Percentiles rank a stretch among this genome's conserved stretches.
These are phyloP conservation scores for Aphodius sticticus DNA, from an alignment of 2,888 invertebrate genomes.

Conservation along the genomic window DNA sequence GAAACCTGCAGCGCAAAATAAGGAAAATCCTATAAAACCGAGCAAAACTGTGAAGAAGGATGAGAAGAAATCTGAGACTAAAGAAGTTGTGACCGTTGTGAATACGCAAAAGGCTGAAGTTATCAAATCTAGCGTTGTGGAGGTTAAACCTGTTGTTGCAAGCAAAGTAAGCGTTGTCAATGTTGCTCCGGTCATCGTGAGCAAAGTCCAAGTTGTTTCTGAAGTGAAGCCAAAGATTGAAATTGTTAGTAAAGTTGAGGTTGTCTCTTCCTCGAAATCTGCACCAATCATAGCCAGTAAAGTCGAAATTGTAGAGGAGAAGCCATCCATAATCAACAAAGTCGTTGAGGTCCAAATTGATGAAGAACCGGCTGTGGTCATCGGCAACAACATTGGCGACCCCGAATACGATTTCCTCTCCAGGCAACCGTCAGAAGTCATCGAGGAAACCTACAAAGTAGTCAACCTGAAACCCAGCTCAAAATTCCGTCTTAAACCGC, in stretches of 20 bases:
- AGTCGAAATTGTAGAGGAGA: constrained; percentile 53
- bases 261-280: constrained; percentile 44
- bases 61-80: constrained; percentile 61
- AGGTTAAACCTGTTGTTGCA: constrained; percentile 66
- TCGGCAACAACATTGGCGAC: constrained; percentile 78
- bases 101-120: constrained; percentile 48
- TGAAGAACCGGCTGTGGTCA: constrained; percentile 65
- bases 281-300: constrained; percentile 50
- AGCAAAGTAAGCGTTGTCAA: constrained; percentile 58
- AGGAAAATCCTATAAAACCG: constrained; percentile 58
- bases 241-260: constrained; percentile 58
- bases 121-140: constrained; percentile 61
- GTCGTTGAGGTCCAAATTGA: constrained; percentile 63
- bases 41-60: constrained; percentile 57
- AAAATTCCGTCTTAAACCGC: constrained; percentile 62
- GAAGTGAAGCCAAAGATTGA: constrained; percentile 55
- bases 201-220: constrained; percentile 54
- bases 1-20: constrained; percentile 46
- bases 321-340: constrained; percentile 62
- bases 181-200: constrained; percentile 56
- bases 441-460: constrained; percentile 86
- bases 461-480: constrained; percentile 80
- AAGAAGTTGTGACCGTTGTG: constrained; percentile 54
- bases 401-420: constrained; percentile 88
- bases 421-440: constrained; percentile 83